These are phyloP conservation scores for Zygaena filipendulae DNA, from an alignment of 2,888 invertebrate genomes.

Conservation along the genomic window DNA sequence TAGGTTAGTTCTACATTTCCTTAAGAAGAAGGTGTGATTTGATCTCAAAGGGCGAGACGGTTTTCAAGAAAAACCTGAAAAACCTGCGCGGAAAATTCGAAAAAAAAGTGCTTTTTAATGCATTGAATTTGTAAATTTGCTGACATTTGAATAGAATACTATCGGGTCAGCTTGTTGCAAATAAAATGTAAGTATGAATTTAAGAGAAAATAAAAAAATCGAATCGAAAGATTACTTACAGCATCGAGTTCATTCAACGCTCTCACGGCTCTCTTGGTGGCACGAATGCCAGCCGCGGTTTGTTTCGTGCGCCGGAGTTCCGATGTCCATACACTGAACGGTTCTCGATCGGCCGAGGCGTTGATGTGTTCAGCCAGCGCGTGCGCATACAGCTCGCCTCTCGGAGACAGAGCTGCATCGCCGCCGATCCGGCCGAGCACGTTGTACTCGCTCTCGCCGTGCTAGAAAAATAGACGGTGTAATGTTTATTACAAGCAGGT, in stretches of 20 bases:
- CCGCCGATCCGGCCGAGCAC: slow-evolving; percentile 91
- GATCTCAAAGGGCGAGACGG: too few species aligned
- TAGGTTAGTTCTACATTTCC: too few species aligned
- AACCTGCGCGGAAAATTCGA: too few species aligned
- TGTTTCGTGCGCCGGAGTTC: slow-evolving; percentile 89
- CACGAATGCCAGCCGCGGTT: slow-evolving; percentile 82
- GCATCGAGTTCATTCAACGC: slow-evolving; percentile 94
- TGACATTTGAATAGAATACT: too few species aligned
- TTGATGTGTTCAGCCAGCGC: slow-evolving; percentile 78
- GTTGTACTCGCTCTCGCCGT: slow-evolving; percentile 95
- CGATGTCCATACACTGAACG: slow-evolving; percentile 90
- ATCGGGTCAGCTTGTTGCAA: too few species aligned
- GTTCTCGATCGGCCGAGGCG: slow-evolving; percentile 69
- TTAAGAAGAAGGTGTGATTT: too few species aligned
- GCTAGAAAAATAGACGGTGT: slow-evolving; percentile 69
- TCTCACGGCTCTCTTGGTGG: slow-evolving; percentile 84
- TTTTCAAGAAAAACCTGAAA: too few species aligned
- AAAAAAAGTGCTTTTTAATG: too few species aligned
- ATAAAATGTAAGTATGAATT: neutral
- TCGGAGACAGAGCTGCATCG: slow-evolving; percentile 84
- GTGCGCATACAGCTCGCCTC: slow-evolving; percentile 82
- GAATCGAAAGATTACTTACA: too few species aligned
- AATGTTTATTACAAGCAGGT: too few species aligned
- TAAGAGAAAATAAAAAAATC: too few species aligned
- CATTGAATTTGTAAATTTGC: too few species aligned